Base-by-base conservation (phyloP, 2,888 invertebrate species). In the Brachypalpus laphriformis region DNA sequence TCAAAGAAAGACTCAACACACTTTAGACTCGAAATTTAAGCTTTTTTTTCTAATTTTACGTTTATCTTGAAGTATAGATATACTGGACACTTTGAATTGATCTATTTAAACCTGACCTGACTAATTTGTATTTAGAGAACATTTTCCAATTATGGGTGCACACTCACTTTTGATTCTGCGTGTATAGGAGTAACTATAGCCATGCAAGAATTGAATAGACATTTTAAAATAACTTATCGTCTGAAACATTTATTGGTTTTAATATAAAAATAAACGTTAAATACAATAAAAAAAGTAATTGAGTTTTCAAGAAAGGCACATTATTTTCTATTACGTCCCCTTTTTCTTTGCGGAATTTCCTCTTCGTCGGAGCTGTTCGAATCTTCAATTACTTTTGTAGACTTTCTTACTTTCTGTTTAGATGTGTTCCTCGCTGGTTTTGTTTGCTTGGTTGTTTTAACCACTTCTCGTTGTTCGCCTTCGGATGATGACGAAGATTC, bases 281-380 rank as follows among this genome's bases (percentile, higher is more conserved):
- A 11, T 54, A 45, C 22, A 54, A 4, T 14, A 45, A 59, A 28
- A 20, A 34, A 59, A 40, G 18, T 65, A 34, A 6, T n/a, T n/a
- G n/a, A 61, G 11, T 14, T 16, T 28, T 22, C 6, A 56, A 65
- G 31, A 7, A 56, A 72, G 40, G 40, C 20, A 75, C 40, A 82
- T 87, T 59, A 87, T 76, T 81, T 87, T 37, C 61, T 87, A 56
- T 75, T 87, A 25, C 89, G 88, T 1, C 89, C 89, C n/a, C 87
- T 87, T 72, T 89, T 89, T 31, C 88, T 74, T 61, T 87, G 87
- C 11, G 88, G 89, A 59, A 87, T 82, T 34, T 87, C 81, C 20
- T 87, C 72, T 6, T 88, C 87, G 16, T 88, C 88, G 0, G 88
- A 88, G 47, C 88, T 88, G 16, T 86, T 87, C 0, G 89, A 88